A percentile compares a stretch with the other conserved stretches of the same genome.
These are phyloP conservation scores for Poeciliopsis infans DNA, from an alignment of 2,797 vertebrate genomes.

Conservation along the genomic window DNA sequence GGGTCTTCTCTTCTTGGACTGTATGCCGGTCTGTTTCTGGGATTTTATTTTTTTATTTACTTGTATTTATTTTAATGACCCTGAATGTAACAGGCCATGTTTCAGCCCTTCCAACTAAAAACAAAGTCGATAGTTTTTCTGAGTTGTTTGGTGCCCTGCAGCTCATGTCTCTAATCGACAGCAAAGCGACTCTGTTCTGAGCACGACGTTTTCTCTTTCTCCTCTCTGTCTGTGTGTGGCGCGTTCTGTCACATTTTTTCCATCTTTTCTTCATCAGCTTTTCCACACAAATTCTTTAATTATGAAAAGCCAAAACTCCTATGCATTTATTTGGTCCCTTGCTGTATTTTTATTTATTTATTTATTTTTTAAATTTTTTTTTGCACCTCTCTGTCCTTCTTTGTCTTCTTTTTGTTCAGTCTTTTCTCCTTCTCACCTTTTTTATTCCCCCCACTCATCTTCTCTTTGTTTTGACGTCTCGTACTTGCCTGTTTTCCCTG, in stretches of 20 bases:
- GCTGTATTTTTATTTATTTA: neutral
- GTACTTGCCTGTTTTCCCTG: conserved; percentile 75
- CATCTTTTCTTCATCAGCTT: neutral
- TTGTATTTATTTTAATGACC: conserved; percentile 11
- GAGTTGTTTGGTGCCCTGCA: conserved; percentile 48
- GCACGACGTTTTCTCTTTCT: conserved; percentile 20
- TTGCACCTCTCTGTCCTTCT: conserved; percentile 6
- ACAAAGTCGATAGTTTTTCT: conserved; percentile 52
- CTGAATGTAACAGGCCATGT: conserved; percentile 30
- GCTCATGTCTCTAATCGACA: conserved; percentile 41
- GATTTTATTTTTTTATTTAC: neutral
- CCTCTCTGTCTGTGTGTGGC: conserved; percentile 2
- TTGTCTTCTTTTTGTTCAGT: conserved; percentile 34
- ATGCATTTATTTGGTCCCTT: conserved; percentile 3
- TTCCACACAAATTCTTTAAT: neutral
- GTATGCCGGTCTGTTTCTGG: conserved; percentile 18
- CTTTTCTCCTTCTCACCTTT: conserved; percentile 45
- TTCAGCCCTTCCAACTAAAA: conserved; percentile 33
- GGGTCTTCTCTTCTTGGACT: conserved; percentile 42
- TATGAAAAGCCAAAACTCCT: neutral
- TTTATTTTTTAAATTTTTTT: neutral
- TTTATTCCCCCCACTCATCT: conserved; percentile 44
- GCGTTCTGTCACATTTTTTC: conserved; percentile 3
- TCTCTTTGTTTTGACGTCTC: conserved; percentile 69
- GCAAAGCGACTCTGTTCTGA: conserved; percentile 30